Evolutionary conservation across 2,888 invertebrate species (phyloP), one percentile per base, ranked within the genome.

Genomic region (Drosophila kuntzei): DNA sequence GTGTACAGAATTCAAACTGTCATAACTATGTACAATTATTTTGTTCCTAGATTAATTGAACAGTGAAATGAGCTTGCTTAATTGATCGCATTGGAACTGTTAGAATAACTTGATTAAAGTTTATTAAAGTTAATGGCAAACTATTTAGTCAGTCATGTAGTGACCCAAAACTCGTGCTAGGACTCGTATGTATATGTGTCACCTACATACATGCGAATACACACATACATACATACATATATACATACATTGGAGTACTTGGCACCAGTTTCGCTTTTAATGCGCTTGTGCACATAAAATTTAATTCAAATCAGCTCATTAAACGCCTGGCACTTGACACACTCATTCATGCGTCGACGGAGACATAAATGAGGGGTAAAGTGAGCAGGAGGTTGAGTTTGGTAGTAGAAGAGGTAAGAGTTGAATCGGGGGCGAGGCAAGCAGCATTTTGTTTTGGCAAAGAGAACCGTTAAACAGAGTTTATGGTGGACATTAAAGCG

Each of bases 221-320:
- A 32, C 8, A 27, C 27, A 27, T 27, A n/a, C n/a, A n/a, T n/a
- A 41, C 12, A n/a, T 25, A 34, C 32, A 16, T 27, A 51, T 12
- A 9, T 37, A 11, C 3, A 16, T 37, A 27, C 39, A 36, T 53
- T 37, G 43, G 12, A 57, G 66, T 62, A 59, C 62, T 72, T 67
- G 66, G 74, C 54, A 62, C 39, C 51, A 64, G 57, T 59, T 70
- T 77, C 41, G 61, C 71, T 53, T 60, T 65, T 81, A 81, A 81
- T 81, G 81, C 87, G 81, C 87, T 87, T 81, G 81, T 74, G 64
- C 68, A 68, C 79, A 87, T 85, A 77, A 88, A 79, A 79, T 77
- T 79, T 82, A 88, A 82, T 80, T 83, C 72, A 82, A 88, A 83
- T 88, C 83, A 86, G 71, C 86, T 88, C 88, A 88, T 83, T 88